These are phyloP conservation scores for Corythoichthys intestinalis DNA, from an alignment of 2,113 vertebrate genomes.

Conservation along the genomic window DNA sequence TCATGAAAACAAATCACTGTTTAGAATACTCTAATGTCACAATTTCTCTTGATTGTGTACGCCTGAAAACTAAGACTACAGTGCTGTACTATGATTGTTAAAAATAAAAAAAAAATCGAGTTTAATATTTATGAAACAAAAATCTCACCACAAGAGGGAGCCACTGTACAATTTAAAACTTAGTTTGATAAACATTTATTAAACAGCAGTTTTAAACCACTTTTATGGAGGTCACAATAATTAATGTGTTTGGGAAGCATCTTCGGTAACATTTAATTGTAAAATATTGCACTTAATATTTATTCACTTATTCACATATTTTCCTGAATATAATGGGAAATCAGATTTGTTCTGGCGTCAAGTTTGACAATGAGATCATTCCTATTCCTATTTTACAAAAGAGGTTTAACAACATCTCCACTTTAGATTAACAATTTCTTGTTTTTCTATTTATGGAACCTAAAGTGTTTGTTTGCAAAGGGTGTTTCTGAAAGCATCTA, in stretches of 20 bases:
- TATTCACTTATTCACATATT: too few species aligned
- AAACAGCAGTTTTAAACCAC: neutral
- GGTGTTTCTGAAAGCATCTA: constrained; percentile 11
- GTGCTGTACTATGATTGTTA: neutral
- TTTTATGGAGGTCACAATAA: too few species aligned
- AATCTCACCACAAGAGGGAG: neutral
- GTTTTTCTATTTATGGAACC: constrained; percentile 15
- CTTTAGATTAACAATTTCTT: neutral
- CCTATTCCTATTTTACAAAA: neutral
- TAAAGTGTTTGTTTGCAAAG: neutral
- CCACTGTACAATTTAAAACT: neutral
- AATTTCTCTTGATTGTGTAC: neutral
- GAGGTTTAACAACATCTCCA: neutral
- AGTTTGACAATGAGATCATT: neutral
- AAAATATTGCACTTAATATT: too few species aligned
- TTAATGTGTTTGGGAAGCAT: too few species aligned
- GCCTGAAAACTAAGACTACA: neutral
- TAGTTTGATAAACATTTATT: neutral
- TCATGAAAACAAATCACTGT: too few species aligned
- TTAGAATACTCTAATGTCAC: neutral
- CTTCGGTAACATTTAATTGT: too few species aligned
- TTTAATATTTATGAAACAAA: neutral
- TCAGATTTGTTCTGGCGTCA: neutral
- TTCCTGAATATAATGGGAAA: neutral
- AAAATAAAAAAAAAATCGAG: neutral